Conservation (phyloP, 1,140 invertebrate species). For the Drosophila ercepeae region DNA sequence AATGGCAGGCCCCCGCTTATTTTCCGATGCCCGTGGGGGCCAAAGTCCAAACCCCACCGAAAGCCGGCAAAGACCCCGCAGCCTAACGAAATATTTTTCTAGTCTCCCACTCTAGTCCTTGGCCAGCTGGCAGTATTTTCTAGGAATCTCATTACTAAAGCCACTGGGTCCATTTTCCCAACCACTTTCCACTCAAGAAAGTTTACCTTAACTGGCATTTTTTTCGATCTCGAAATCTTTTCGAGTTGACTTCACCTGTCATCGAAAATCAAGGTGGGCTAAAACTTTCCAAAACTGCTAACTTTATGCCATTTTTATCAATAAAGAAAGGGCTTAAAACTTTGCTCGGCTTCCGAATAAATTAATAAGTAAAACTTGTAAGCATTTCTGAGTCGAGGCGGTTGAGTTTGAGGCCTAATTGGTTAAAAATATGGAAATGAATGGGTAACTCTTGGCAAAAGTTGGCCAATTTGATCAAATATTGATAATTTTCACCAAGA, state of each 20-base stretch:
- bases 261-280: neutral
- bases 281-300: slow-evolving; percentile 22
- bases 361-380: slow-evolving; percentile 37
- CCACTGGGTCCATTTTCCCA: slow-evolving; percentile 34
- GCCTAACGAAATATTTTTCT: slow-evolving; percentile 31
- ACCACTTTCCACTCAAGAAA: slow-evolving; percentile 23
- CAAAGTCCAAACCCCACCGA: neutral
- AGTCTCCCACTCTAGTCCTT: slow-evolving; percentile 8
- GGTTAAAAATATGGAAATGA: neutral
- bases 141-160: slow-evolving; percentile 37
- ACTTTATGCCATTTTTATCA: slow-evolving; percentile 44
- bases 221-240: slow-evolving; percentile 21
- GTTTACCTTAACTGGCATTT: slow-evolving; percentile 39
- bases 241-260: slow-evolving; percentile 30
- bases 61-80: slow-evolving; percentile 7
- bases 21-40: slow-evolving; percentile 16
- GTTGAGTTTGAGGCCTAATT: neutral
- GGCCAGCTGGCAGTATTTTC: slow-evolving; percentile 18
- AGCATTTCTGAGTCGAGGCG: slow-evolving; percentile 6
- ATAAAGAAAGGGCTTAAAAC: slow-evolving; percentile 30
- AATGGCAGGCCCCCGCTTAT: slow-evolving; percentile 39
- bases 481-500: neutral
- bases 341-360: slow-evolving; percentile 24
- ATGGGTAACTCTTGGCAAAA: too few species aligned
- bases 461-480: neutral